Percentiles rank a stretch among this genome's conserved stretches.
Conservation (phyloP, 1,140 invertebrate genomes). For the Thaumatotibia leucotreta region DNA sequence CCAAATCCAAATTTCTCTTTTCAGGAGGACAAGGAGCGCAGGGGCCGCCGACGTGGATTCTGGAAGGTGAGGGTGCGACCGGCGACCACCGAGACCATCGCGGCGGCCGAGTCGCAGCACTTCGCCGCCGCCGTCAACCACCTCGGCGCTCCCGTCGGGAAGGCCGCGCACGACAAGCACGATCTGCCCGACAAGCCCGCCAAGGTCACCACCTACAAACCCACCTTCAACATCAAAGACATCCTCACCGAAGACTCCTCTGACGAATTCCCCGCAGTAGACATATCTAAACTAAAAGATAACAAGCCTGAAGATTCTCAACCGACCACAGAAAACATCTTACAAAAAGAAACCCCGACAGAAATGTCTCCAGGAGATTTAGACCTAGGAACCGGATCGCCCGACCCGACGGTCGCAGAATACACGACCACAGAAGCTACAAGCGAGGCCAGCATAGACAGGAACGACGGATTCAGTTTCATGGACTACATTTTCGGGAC, state of each 20-base stretch:
- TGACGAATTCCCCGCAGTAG: constrained; percentile 45
- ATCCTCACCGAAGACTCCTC: constrained; percentile 44
- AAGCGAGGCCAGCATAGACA: constrained; percentile 31
- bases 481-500: constrained; percentile 68
- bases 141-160: constrained; percentile 50
- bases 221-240: constrained; percentile 54
- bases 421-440: constrained; percentile 27
- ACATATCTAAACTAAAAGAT: constrained; percentile 57
- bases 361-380: constrained; percentile 49
- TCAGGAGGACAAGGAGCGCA: constrained; percentile 49
- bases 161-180: constrained; percentile 37
- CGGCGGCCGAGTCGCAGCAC: constrained; percentile 82
- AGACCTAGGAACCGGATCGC: constrained; percentile 66
- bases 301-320: constrained; percentile 2
- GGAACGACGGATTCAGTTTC: constrained; percentile 56
- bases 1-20: constrained; percentile 25
- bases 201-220: constrained; percentile 65
- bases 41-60: constrained; percentile 77
- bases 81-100: constrained; percentile 77
- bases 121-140: constrained; percentile 68
- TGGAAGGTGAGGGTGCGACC: constrained; percentile 81
- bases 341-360: constrained; percentile 31
- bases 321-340: constrained; percentile 3
- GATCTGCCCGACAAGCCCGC: constrained; percentile 29
- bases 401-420: constrained; percentile 54